phyloP scores from a whole-genome alignment of 2,113 vertebrate species.

The Mola mola region DNA sequence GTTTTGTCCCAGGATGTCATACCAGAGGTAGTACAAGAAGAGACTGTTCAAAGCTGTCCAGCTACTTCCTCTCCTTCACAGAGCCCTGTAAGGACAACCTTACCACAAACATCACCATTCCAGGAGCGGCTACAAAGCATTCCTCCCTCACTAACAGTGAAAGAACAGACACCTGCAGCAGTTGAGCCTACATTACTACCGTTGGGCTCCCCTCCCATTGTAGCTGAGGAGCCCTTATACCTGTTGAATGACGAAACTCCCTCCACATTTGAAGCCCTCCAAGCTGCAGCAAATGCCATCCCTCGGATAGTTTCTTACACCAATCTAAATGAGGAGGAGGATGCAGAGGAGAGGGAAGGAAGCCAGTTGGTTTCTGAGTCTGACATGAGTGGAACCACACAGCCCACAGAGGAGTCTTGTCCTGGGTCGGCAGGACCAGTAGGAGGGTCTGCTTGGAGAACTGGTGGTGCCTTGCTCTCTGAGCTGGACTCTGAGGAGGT shows the following conservation, averaged over 20 bases:
- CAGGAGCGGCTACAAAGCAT: conserved; percentile 16
- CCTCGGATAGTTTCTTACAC: conserved; percentile 10
- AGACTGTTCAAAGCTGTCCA: conserved; percentile 5
- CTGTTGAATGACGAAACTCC: conserved; percentile 25
- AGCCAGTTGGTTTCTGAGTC: conserved; percentile 81
- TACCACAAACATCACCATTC: not conserved
- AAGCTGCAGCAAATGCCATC: not conserved
- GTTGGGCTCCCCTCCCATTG: conserved; percentile 16
- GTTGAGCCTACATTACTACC: conserved; percentile 11
- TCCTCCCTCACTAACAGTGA: conserved; percentile 3
- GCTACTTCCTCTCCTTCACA: conserved; percentile 28
- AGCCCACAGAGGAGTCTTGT: conserved; percentile 81
- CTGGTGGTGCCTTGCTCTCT: conserved; percentile 70
- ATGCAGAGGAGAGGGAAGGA: conserved; percentile 79
- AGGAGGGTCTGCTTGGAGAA: conserved; percentile 72
- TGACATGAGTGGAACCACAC: conserved; percentile 85
- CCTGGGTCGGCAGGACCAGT: conserved; percentile 78
- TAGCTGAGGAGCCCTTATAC: conserved; percentile 37
- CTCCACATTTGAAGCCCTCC: conserved; percentile 12
- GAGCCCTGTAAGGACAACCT: conserved; percentile 2
- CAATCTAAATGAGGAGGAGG: conserved; percentile 72
- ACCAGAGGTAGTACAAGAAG: conserved; percentile 17
- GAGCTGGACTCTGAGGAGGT: conserved; percentile 85
- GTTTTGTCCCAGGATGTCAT: conserved; percentile 9
- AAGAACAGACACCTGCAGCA: conserved; percentile 7